Conservation (phyloP, 2,797 vertebrate genomes). For the Malurus leucopterus region DNA sequence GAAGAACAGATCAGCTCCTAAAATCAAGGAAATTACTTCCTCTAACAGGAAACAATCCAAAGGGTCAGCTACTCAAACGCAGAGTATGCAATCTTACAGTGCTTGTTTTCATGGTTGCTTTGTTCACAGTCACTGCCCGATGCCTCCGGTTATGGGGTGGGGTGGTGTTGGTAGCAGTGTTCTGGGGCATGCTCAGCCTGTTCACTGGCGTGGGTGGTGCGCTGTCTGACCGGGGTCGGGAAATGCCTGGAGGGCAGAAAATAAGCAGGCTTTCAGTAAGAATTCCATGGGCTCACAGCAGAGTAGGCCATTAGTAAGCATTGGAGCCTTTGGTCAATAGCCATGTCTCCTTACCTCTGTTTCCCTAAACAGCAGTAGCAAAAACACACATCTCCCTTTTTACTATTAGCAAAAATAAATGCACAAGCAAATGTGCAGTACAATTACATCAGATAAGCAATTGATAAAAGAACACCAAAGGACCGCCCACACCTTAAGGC, state of each 20-base stretch:
- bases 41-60: neutral
- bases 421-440: neutral
- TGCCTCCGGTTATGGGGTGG: conserved; percentile 91
- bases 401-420: neutral
- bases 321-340: neutral
- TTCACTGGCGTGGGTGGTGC: conserved; percentile 88
- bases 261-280: neutral
- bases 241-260: conserved; percentile 73
- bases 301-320: neutral
- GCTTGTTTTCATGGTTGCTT: conserved; percentile 88
- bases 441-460: neutral
- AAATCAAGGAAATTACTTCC: neutral
- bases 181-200: conserved; percentile 81
- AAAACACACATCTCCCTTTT: neutral
- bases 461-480: neutral
- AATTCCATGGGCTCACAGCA: neutral
- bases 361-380: neutral
- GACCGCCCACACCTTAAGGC: neutral
- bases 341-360: accelerated
- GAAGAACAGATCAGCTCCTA: conserved; percentile 10
- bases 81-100: conserved; percentile 73
- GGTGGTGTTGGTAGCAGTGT: conserved; percentile 77
- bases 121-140: conserved; percentile 87
- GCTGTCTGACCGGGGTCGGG: conserved; percentile 88
- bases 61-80: neutral